Percentiles rank a stretch among this genome's conserved stretches.
These are phyloP conservation scores for Microplitis demolitor DNA, from an alignment of 1,140 invertebrate genomes.

Conservation along the genomic window DNA sequence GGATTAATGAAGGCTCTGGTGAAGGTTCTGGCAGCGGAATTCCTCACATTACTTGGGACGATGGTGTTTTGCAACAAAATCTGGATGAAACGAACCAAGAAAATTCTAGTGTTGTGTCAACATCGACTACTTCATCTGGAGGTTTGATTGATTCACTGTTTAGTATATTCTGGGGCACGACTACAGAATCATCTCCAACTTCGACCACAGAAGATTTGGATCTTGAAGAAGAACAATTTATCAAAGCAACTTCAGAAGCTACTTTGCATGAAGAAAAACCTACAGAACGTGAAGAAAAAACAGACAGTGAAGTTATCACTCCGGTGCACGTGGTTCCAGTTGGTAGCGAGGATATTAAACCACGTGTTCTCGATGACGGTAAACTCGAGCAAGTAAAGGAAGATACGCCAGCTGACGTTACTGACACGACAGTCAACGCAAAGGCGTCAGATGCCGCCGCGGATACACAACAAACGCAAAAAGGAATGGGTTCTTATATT, in stretches of 20 bases:
- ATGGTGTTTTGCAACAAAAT: neutral
- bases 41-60: constrained; percentile 26
- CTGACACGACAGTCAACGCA: constrained; percentile 23
- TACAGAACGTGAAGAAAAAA: neutral
- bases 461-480: constrained; percentile 44
- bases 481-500: constrained; percentile 56
- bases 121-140: neutral
- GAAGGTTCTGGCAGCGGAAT: constrained; percentile 47
- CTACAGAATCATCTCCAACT: constrained; percentile 28
- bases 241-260: constrained; percentile 32
- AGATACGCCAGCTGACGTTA: constrained; percentile 11
- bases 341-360: neutral
- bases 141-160: constrained; percentile 14
- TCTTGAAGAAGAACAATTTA: constrained; percentile 51
- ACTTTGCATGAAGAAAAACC: neutral
- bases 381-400: constrained; percentile 23
- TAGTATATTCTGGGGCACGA: constrained; percentile 25
- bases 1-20: constrained; percentile 44
- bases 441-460: constrained; percentile 40
- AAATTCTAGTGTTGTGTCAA: neutral
- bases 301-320: neutral
- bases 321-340: neutral
- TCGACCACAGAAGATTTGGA: constrained; percentile 39
- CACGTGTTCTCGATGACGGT: neutral
- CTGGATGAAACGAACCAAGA: neutral